Base-by-base conservation (phyloP, 2,888 invertebrate genomes). In the Melitaea athalia region DNA sequence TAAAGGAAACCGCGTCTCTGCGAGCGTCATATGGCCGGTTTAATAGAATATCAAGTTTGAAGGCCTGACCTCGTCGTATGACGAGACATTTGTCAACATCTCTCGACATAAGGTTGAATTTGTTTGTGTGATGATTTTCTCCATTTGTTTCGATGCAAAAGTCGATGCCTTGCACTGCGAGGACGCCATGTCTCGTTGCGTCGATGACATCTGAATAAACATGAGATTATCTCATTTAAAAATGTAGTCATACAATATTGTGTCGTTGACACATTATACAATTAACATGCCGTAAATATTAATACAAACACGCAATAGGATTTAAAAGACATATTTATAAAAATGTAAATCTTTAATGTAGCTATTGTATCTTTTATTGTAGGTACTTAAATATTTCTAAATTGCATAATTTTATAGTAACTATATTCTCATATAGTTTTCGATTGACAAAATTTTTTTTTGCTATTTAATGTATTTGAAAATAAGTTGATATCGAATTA, bases 41-140 rank as follows among this genome's bases (percentile, higher is more conserved):
- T 69, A 98, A 94, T 14, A 94, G 93, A 65, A 98, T 91, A 77
- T 95, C 94, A 57, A 97, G 83, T 79, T 93, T 93, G 86, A 98
- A 98, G 33, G 95, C 92, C 85, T 98, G 97, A 8, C 98, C 98
- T 73, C 98, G 93, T 71, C 98, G 93, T 8, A 98, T 94, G 0
- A 98, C 96, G 59, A 98, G 92, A 73, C 95, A 94, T 59, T 94
- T 94, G 80, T 89, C 89, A 61, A 85, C 87, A n/a, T 80, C 81
- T 66, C 94, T 92, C 69, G 93, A 94, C 95, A 96, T 96, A 77
- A 96, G 85, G 78, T 96, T 95, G 85, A 95, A 98, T 81, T 95
- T 95, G 78, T 94, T 94, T 0, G 98, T 98, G 81, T 95, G 95
- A 84, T 98, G 98, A 70, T 94, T 93, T 52, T 93, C 92, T 10